Base-by-base conservation (phyloP, 2,888 invertebrate genomes). In the Luperina testacea region DNA sequence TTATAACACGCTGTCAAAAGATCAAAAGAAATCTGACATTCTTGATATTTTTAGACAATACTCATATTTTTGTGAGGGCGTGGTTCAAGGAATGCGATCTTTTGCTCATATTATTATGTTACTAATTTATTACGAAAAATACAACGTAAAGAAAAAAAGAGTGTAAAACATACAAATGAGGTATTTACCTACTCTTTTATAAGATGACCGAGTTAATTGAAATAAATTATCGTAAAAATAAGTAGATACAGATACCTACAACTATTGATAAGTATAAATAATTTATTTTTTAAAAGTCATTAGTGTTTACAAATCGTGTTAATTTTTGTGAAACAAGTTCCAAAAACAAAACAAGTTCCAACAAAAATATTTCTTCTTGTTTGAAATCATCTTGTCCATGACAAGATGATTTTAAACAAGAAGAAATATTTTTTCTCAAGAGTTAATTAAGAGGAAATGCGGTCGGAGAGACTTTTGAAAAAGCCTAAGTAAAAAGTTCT, bases 1-100 rank as follows among this genome's bases (percentile, higher is more conserved):
- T 73, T 61, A 69, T 42, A 53, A 32, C 45, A 17, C 11, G 8
- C 24, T 32, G 48, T 9, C 68, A 57, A 53, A 72, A 53, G n/a
- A 48, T 68, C 63, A 63, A 69, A 61, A 61, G 32, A 73, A 73
- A 73, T 68, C 38, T 42, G 27, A 69, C 20, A 75, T 69, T 63
- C 17, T 32, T 53, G 24, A 57, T 69, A 20, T 69, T 64, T 48
- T 20, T 27, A 38, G 32, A 42, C 11, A 17, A 57, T 38, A 42
- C 45, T 7, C 24, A 38, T 42, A 42, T 51, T 59, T 45, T 70
- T 65, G 27, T 59, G n/a, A 69, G 42, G 53, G n/a, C 73, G 72
- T 65, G 48, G 64, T 67, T 67, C 73, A 42, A 65, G 17, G 24
- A 48, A 59, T 42, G 53, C 5, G n/a, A 17, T 53, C 8, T 51